phyloP scores from a whole-genome alignment of 1,140 invertebrate genomes.

The Cotesia chilonis region DNA sequence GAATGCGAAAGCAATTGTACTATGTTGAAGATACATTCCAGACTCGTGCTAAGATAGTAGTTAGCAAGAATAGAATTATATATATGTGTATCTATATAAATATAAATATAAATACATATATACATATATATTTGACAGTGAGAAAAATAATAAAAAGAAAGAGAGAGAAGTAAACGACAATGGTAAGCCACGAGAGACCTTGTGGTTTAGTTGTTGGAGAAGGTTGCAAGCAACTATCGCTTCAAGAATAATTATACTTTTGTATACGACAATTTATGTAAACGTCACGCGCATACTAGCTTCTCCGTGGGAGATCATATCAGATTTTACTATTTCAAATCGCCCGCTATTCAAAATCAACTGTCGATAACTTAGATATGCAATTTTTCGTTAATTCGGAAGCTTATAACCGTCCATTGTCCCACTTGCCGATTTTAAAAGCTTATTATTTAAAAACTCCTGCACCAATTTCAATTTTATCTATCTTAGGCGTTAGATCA shows the following conservation, averaged over 20 bases:
- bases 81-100: not conserved
- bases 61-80: constrained; percentile 24
- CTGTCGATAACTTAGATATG: not conserved
- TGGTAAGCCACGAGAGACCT: constrained; percentile 33
- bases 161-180: constrained; percentile 31
- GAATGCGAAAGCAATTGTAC: not conserved
- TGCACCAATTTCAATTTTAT: too few species aligned
- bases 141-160: constrained; percentile 14
- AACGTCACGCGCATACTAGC: constrained; percentile 23
- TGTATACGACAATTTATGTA: constrained; percentile 26
- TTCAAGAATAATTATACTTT: constrained; percentile 31
- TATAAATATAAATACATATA: not conserved
- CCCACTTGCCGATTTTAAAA: too few species aligned
- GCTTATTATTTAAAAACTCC: too few species aligned
- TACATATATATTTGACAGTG: constrained; percentile 20
- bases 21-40: constrained; percentile 12
- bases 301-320: constrained; percentile 14
- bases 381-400: too few species aligned
- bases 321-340: constrained; percentile 1
- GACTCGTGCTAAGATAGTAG: constrained; percentile 13
- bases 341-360: not conserved
- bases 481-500: too few species aligned
- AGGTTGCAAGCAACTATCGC: constrained; percentile 31
- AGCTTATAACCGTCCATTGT: too few species aligned
- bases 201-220: constrained; percentile 33